phyloP scores from a whole-genome alignment of 53 echinoderm and acorn worm species.

The Crossaster papposus region DNA sequence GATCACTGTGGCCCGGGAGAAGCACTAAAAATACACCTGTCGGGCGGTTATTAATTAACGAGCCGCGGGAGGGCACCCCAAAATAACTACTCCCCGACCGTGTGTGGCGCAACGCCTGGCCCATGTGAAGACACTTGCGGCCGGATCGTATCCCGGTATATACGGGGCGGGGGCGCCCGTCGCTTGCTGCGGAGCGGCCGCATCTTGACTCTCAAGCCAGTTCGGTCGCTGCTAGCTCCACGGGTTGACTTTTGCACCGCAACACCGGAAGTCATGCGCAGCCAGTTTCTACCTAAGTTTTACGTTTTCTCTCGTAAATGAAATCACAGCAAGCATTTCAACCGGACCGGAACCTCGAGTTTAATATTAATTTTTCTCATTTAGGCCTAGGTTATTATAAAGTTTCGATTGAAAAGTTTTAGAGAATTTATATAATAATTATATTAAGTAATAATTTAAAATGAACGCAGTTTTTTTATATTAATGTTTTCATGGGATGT shows the following conservation, averaged over 20 bases:
- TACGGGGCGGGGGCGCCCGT: conserved; percentile 47
- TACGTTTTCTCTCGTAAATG: not conserved
- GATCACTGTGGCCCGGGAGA: not conserved
- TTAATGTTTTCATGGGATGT: no score
- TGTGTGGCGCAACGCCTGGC: conserved; percentile 37
- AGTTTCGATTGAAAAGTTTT: not conserved
- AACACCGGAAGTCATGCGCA: conserved; percentile 16
- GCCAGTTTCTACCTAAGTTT: not conserved
- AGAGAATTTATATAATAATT: no score
- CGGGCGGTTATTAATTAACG: conserved; percentile 47
- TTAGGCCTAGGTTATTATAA: no score
- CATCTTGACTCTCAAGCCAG: not conserved
- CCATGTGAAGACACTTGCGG: not conserved
- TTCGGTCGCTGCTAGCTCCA: conserved; percentile 1
- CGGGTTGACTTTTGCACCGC: conserved; percentile 18
- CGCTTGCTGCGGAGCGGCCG: conserved; percentile 11
- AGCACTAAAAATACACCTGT: conserved; percentile 49
- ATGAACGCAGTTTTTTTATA: no score
- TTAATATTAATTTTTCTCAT: not conserved
- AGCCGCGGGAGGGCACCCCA: conserved; percentile 4
- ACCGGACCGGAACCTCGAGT: not conserved
- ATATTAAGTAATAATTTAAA: no score
- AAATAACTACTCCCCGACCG: conserved; percentile 46
- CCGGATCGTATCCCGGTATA: not conserved
- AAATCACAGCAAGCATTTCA: not conserved